These are phyloP conservation scores for Trachymyrmex septentrionalis DNA, from an alignment of 1,140 invertebrate genomes.

Conservation along the genomic window DNA sequence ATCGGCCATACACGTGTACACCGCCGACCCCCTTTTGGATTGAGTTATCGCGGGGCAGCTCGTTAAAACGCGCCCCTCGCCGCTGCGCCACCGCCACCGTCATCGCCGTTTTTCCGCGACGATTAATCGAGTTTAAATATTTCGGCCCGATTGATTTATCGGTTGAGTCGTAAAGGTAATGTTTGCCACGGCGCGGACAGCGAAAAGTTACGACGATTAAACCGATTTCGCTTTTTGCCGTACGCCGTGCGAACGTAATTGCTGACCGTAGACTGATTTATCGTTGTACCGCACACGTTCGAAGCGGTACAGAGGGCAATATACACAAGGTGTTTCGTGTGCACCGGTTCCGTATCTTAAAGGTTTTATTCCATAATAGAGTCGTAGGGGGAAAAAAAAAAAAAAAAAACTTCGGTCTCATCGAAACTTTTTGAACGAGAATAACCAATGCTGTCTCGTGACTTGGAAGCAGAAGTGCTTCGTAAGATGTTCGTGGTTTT, in stretches of 20 bases:
- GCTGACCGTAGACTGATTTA: slow-evolving; percentile 61
- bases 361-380: slow-evolving; percentile 30
- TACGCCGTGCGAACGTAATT: slow-evolving; percentile 39
- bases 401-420: slow-evolving; percentile 21
- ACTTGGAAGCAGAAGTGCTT: slow-evolving; percentile 30
- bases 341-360: slow-evolving; percentile 29
- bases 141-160: slow-evolving; percentile 68
- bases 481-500: slow-evolving; percentile 40
- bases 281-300: slow-evolving; percentile 6
- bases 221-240: slow-evolving; percentile 52
- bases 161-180: slow-evolving; percentile 56
- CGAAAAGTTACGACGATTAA: slow-evolving; percentile 65
- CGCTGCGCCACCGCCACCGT: not conserved
- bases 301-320: not conserved
- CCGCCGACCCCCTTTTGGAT: slow-evolving; percentile 29
- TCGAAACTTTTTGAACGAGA: slow-evolving; percentile 50
- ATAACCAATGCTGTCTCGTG: slow-evolving; percentile 51
- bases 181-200: slow-evolving; percentile 63
- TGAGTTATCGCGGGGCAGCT: slow-evolving; percentile 66
- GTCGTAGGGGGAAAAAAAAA: not conserved
- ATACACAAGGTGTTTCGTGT: not conserved
- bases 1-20: slow-evolving; percentile 64
- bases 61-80: slow-evolving; percentile 60
- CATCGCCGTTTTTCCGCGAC: slow-evolving; percentile 68
- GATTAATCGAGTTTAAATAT: slow-evolving; percentile 74